Evolutionary conservation across 1,140 invertebrate genomes (phyloP), one percentile per base, ranked within the genome.

Genomic region (Drosophila prosaltans): DNA sequence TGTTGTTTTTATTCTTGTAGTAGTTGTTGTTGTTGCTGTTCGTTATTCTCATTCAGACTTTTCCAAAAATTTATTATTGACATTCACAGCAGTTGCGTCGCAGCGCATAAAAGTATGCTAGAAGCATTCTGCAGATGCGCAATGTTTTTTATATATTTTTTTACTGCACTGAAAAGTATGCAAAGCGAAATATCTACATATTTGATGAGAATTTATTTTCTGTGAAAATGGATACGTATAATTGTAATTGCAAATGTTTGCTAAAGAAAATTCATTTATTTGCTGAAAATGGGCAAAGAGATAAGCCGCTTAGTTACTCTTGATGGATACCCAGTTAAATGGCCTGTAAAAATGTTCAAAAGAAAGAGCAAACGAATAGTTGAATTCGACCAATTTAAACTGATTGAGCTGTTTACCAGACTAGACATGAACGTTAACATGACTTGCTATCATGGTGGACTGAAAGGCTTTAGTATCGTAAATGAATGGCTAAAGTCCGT

Each of bases 1-100:
- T 59, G 57, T 59, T 26, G 7, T 48, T 48, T 48, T 6, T 48
- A 16, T 26, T 26, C 21, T 3, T 51, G 45, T 41, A 11, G 40
- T 11, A 11, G 40, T 43, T 43, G 41, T 43, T 43, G 41, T 10
- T 26, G 21, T 51, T 51, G 45, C 10, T 26, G 2, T 9, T 51
- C n/a, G 45, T 51, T 51, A 10, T 51, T 51, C 45, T 21, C 45
- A 10, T n/a, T 26, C 45, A 8, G 32, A 36, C 3, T 59, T 59
- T 59, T 39, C 16, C 32, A 59, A 59, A 57, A 59, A 59, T 59
- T 59, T 59, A 59, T 59, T 59, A 59, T 59, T 59, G 57, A 59
- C 57, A 59, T 39, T 59, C 45, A 26, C 45, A 51, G 45, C 45
- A 51, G 45, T 51, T 51, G 21, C 36, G 57, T 32, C 57, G 57